Evolutionary conservation across 2,888 invertebrate species (phyloP).

Genomic region (Cheilosia vernalis): DNA sequence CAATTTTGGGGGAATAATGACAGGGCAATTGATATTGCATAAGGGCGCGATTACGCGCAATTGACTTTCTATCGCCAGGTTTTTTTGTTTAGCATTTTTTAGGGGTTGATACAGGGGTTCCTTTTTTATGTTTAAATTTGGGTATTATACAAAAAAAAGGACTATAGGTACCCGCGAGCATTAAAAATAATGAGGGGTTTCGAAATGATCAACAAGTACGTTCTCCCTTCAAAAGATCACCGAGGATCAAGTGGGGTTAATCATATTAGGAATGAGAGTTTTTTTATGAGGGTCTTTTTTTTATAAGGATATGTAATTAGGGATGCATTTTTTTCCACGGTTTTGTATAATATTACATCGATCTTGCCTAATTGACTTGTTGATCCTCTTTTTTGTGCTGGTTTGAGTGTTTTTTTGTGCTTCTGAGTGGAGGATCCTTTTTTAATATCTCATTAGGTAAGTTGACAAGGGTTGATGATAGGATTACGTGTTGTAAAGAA

Average conservation of each 20-base stretch:
- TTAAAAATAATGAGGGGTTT: slow-evolving; percentile 48
- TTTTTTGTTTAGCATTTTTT: slow-evolving; percentile 48
- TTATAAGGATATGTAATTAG: slow-evolving; percentile 45
- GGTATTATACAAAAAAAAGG: slow-evolving; percentile 22
- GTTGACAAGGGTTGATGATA: slow-evolving; percentile 72
- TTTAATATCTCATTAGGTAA: slow-evolving; percentile 56
- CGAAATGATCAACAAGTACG: slow-evolving; percentile 60
- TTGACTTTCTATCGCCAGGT: slow-evolving; percentile 50
- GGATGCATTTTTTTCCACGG: slow-evolving; percentile 50
- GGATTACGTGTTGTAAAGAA: slow-evolving; percentile 51
- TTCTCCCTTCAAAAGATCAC: slow-evolving; percentile 2
- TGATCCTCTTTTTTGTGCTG: slow-evolving; percentile 48
- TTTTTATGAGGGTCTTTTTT: slow-evolving; percentile 57
- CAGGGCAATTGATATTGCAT: slow-evolving; percentile 64
- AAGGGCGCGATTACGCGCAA: slow-evolving; percentile 72
- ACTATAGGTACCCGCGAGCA: slow-evolving; percentile 24
- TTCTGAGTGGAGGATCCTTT: slow-evolving; percentile 43
- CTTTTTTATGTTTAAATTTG: slow-evolving; percentile 62
- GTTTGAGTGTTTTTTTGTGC: slow-evolving; percentile 38
- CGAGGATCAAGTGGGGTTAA: slow-evolving; percentile 70
- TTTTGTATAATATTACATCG: slow-evolving; percentile 39
- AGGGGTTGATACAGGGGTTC: slow-evolving; percentile 38
- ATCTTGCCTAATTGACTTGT: slow-evolving; percentile 70
- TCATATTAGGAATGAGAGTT: slow-evolving; percentile 36
- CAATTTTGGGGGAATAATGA: slow-evolving; percentile 31